These are phyloP conservation scores for Drosophila rellima DNA, from an alignment of 2,888 invertebrate genomes.

Conservation along the genomic window DNA sequence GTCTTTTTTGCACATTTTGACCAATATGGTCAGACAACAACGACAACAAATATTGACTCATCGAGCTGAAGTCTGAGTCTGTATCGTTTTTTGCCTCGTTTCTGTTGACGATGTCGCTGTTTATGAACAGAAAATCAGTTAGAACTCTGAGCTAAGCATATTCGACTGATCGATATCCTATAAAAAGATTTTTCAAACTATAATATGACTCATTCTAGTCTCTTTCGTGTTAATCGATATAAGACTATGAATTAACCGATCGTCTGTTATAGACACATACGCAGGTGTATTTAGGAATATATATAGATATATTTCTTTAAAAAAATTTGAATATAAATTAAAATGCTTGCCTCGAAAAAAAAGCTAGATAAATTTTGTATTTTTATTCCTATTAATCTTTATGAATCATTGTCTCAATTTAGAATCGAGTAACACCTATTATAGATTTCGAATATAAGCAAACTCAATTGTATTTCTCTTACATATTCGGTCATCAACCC, in stretches of 20 bases:
- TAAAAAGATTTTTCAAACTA: background rate
- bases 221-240: background rate
- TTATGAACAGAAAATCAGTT: slow-evolving; percentile 8
- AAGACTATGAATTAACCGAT: background rate
- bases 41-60: slow-evolving; percentile 19
- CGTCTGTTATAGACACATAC: no score
- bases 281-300: no score
- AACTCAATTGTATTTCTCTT: background rate
- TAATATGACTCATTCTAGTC: background rate
- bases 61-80: slow-evolving; percentile 15
- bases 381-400: no score
- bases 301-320: no score
- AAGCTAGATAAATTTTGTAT: no score
- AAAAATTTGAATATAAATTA: no score
- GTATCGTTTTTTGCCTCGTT: slow-evolving; percentile 20
- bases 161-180: slow-evolving; percentile 19
- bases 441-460: no score
- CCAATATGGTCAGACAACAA: slow-evolving; percentile 58
- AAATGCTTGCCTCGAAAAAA: no score
- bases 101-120: slow-evolving; percentile 43
- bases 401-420: no score
- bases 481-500: background rate
- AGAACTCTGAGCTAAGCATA: background rate
- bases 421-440: no score
- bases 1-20: slow-evolving; percentile 40